These are phyloP conservation scores for Apocrypta bakeri DNA, from an alignment of 1,140 invertebrate genomes.

Conservation along the genomic window DNA sequence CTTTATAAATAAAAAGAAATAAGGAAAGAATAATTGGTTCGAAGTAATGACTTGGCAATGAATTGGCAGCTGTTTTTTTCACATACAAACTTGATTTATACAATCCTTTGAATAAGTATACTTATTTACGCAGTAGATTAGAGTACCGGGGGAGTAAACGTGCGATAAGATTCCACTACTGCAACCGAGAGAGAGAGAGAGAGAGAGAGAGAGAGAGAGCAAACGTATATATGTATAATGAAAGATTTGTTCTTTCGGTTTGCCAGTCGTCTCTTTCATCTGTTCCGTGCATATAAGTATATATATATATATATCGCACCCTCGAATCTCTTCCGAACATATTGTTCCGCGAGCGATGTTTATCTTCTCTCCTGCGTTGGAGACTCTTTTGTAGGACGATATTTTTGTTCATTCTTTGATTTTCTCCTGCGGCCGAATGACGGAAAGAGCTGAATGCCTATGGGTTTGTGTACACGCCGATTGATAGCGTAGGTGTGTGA, in stretches of 20 bases:
- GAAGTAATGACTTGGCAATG: too few species aligned
- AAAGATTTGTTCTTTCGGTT: slow-evolving; percentile 12
- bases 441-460: slow-evolving; percentile 19
- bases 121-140: not conserved
- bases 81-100: too few species aligned
- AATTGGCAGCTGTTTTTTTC: too few species aligned
- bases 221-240: not conserved
- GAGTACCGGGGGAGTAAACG: not conserved
- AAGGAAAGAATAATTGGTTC: too few species aligned
- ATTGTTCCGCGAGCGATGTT: not conserved
- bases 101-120: not conserved
- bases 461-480: not conserved
- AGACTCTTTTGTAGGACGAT: not conserved
- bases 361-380: slow-evolving; percentile 9
- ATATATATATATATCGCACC: not conserved
- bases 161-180: slow-evolving; percentile 11
- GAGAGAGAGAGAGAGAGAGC: too few species aligned
- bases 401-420: not conserved
- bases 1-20: too few species aligned
- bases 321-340: not conserved
- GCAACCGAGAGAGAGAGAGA: not conserved
- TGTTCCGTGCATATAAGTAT: not conserved
- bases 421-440: not conserved
- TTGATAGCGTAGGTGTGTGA: not conserved
- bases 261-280: not conserved